Percentiles rank a stretch among this genome's conserved stretches.
phyloP scores from a whole-genome alignment of 2,888 invertebrate genomes.

The Pyrrhosoma nymphula region DNA sequence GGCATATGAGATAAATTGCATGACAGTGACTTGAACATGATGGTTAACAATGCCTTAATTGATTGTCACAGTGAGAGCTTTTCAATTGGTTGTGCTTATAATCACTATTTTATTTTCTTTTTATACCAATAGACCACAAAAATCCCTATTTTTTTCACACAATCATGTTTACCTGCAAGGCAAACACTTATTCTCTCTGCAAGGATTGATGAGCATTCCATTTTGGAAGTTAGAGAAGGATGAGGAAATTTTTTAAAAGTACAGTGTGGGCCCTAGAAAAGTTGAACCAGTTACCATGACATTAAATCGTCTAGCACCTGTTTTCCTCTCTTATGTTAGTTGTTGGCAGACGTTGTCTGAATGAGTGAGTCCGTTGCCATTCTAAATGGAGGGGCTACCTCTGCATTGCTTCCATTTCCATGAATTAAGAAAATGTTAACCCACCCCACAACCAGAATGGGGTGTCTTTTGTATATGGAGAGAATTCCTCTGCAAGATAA shows the following conservation, averaged over 20 bases:
- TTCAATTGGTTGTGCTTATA: conserved; percentile 36
- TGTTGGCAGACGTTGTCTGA: neutral
- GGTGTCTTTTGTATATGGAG: conserved; percentile 30
- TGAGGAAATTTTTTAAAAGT: conserved; percentile 17
- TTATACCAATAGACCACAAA: neutral
- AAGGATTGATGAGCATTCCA: conserved; percentile 13
- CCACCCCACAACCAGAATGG: neutral
- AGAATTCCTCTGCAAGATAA: conserved; percentile 2
- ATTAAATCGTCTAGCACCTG: conserved; percentile 29
- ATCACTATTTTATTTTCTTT: conserved; percentile 10
- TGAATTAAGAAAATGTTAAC: neutral
- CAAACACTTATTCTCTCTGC: neutral
- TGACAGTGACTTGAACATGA: neutral
- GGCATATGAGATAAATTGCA: neutral
- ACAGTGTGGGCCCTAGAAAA: conserved; percentile 42
- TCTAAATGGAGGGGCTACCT: conserved; percentile 38
- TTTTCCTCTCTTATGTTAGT: conserved; percentile 3
- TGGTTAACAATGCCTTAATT: conserved; percentile 31
- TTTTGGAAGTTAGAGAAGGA: conserved; percentile 6
- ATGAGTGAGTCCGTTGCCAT: neutral
- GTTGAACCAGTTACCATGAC: conserved; percentile 32
- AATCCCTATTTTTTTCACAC: neutral
- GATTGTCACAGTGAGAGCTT: conserved; percentile 34
- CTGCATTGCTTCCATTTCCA: conserved; percentile 33
- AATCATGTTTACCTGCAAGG: neutral